phyloP scores from a whole-genome alignment of 2,113 vertebrate species.

The Chaenogobius annularis region DNA sequence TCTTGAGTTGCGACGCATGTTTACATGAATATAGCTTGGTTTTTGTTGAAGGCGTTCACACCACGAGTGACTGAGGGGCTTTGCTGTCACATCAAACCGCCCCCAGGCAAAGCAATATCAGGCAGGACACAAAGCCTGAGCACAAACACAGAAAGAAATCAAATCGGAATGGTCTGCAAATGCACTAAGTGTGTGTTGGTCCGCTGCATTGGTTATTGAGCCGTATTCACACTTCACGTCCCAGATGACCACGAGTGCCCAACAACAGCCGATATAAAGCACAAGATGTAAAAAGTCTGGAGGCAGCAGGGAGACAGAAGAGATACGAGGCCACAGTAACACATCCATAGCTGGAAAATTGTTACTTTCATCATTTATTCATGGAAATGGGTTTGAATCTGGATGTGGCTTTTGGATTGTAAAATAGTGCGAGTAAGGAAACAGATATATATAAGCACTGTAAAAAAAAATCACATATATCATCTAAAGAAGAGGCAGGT shows the following conservation, averaged over 20 bases:
- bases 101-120: constrained; percentile 57
- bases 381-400: constrained; percentile 62
- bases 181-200: constrained; percentile 33
- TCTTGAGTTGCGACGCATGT: constrained; percentile 32
- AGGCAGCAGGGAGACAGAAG: constrained; percentile 18
- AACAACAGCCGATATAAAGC: constrained; percentile 40
- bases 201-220: constrained; percentile 53
- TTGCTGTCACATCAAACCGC: constrained; percentile 45
- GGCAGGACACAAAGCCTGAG: constrained; percentile 35
- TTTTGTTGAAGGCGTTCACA: constrained; percentile 31
- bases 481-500: not conserved
- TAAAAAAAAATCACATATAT: too few species aligned
- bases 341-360: constrained; percentile 44
- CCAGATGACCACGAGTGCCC: constrained; percentile 51
- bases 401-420: constrained; percentile 43
- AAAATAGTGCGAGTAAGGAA: constrained; percentile 25
- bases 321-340: constrained; percentile 34
- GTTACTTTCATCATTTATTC: constrained; percentile 72
- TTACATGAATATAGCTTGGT: constrained; percentile 27
- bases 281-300: constrained; percentile 30
- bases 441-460: not conserved
- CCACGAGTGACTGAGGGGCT: not conserved
- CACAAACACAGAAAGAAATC: constrained; percentile 39
- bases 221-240: constrained; percentile 62
- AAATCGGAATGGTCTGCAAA: constrained; percentile 35